Conservation (phyloP, 1,140 invertebrate species). For the Coenobita brevimanus region DNA sequence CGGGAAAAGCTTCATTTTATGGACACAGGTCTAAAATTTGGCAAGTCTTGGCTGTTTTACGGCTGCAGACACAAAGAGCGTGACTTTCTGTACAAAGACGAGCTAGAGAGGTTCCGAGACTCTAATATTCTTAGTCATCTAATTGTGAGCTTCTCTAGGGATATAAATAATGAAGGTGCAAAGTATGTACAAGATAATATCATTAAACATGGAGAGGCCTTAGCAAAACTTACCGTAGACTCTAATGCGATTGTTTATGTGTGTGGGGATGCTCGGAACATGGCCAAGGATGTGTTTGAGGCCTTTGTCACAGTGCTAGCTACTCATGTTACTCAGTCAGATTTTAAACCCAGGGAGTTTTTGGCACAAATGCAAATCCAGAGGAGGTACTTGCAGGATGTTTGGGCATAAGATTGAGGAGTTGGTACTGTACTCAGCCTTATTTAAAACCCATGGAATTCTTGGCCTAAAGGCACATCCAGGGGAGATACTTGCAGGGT, state of each 20-base stretch:
- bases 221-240: conserved; percentile 78
- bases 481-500: no score
- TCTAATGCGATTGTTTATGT: conserved; percentile 80
- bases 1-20: conserved; percentile 72
- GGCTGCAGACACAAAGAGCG: conserved; percentile 82
- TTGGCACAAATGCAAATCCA: conserved; percentile 68
- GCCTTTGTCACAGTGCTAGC: conserved; percentile 77
- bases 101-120: conserved; percentile 77
- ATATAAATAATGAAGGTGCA: conserved; percentile 72
- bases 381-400: conserved; percentile 68
- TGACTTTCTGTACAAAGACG: conserved; percentile 78
- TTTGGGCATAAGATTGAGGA: conserved; percentile 70
- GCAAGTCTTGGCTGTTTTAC: conserved; percentile 81
- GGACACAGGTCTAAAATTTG: conserved; percentile 68
- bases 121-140: conserved; percentile 76
- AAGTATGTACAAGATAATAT: conserved; percentile 81
- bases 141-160: conserved; percentile 80
- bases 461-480: no score
- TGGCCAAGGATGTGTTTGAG: conserved; percentile 81
- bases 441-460: no score
- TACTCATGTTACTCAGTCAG: conserved; percentile 71
- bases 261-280: conserved; percentile 84
- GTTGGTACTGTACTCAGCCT: no score
- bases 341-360: conserved; percentile 46
- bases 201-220: conserved; percentile 74